phyloP scores from a whole-genome alignment of 1,140 invertebrate species.

The Planococcus citri region DNA sequence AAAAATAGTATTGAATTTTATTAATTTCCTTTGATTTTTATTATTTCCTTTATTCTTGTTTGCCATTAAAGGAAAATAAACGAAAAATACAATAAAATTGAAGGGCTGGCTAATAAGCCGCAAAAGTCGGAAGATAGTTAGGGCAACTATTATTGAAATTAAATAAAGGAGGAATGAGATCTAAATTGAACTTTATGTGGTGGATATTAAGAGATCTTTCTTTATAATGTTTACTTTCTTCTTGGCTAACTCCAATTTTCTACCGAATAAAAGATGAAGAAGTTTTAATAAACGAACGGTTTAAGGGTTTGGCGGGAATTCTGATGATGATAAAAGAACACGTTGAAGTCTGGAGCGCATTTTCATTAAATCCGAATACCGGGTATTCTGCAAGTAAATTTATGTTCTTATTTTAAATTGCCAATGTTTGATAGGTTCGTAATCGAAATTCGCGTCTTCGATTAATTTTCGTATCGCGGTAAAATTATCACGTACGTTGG shows the following conservation, averaged over 20 bases:
- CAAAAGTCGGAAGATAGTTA: constrained; percentile 20
- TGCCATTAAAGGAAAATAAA: constrained; percentile 11
- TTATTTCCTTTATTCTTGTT: constrained; percentile 15
- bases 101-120: constrained; percentile 18
- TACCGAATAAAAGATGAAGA: constrained; percentile 36
- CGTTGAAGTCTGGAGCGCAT: constrained; percentile 15
- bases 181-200: constrained; percentile 19
- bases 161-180: constrained; percentile 19
- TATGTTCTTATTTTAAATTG: background rate
- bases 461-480: no score
- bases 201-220: constrained; percentile 19
- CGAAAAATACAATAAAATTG: constrained; percentile 20
- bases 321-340: constrained; percentile 26
- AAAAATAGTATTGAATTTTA: constrained; percentile 5
- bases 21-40: constrained; percentile 12
- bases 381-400: constrained; percentile 13
- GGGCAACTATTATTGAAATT: constrained; percentile 18
- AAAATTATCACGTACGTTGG: no score
- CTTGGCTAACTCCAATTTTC: constrained; percentile 34
- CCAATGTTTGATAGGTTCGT: background rate
- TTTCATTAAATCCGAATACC: constrained; percentile 5
- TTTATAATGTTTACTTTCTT: constrained; percentile 32
- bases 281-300: constrained; percentile 34
- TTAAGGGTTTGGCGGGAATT: constrained; percentile 30
- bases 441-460: no score